These are phyloP conservation scores for Therioaphis trifolii DNA, from an alignment of 2,888 invertebrate species.

Conservation along the genomic window DNA sequence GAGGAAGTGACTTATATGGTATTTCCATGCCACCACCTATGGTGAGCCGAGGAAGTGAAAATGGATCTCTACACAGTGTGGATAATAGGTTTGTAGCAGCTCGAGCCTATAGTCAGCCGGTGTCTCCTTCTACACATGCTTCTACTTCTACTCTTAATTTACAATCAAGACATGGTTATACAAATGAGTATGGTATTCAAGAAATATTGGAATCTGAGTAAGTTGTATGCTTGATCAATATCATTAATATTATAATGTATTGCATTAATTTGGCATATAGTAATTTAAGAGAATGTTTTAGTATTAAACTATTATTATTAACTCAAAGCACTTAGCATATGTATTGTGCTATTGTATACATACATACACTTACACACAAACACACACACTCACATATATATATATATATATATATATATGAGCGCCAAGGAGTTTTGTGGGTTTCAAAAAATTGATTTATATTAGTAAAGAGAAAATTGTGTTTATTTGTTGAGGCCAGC, in stretches of 20 bases:
- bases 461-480: too few relatives aligned
- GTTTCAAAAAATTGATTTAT: too few relatives aligned
- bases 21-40: conserved; percentile 55
- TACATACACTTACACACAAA: background rate
- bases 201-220: conserved; percentile 65
- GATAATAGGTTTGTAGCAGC: conserved; percentile 59
- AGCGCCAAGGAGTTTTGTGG: too few relatives aligned
- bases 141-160: conserved; percentile 59
- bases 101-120: conserved; percentile 45
- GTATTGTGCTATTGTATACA: background rate
- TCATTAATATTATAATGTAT: conserved; percentile 19
- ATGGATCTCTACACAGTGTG: conserved; percentile 50
- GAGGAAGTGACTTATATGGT: conserved; percentile 51
- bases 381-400: too few relatives aligned
- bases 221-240: conserved; percentile 52
- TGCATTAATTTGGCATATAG: conserved; percentile 4
- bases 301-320: too few relatives aligned
- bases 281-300: background rate
- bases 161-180: conserved; percentile 58
- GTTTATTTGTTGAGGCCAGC: too few relatives aligned
- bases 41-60: conserved; percentile 50
- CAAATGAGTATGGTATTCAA: conserved; percentile 65
- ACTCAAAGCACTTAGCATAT: background rate
- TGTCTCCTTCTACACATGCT: conserved; percentile 56
- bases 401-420: too few relatives aligned